Percentiles rank a stretch among this genome's conserved stretches.
phyloP scores from a whole-genome alignment of 2,113 vertebrate species.

The Cathartes aura region DNA sequence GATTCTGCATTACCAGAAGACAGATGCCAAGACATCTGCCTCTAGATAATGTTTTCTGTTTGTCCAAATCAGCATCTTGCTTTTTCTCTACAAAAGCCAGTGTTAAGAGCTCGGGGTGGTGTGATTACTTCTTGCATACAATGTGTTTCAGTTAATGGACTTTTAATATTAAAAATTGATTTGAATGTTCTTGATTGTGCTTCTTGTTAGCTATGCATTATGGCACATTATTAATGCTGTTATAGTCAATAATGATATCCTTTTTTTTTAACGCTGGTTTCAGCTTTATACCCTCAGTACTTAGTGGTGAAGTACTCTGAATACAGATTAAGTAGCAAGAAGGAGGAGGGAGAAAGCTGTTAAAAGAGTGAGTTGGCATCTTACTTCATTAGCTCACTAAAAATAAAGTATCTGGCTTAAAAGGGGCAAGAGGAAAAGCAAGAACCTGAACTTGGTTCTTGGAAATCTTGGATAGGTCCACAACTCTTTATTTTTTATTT shows the following conservation, averaged over 20 bases:
- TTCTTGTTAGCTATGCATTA: not conserved
- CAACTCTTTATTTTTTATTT: not conserved
- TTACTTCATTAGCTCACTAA: not conserved
- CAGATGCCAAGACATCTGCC: not conserved
- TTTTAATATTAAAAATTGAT: conserved; percentile 3
- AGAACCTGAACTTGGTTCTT: not conserved
- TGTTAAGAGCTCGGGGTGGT: not conserved
- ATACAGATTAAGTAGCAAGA: not conserved
- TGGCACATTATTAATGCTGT: not conserved
- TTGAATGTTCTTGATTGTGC: not conserved
- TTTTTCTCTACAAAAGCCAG: not conserved
- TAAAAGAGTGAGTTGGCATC: not conserved
- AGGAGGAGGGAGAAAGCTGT: not conserved
- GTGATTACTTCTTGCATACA: not conserved
- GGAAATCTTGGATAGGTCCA: not conserved
- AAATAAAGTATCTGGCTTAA: not conserved
- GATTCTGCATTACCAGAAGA: not conserved
- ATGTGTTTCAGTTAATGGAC: not conserved
- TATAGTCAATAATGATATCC: not conserved
- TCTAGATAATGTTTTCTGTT: not conserved
- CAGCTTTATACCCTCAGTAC: not conserved
- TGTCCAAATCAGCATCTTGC: not conserved
- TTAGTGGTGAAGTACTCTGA: not conserved
- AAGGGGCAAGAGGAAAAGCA: not conserved
- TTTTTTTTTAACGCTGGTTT: not conserved